phyloP scores from a whole-genome alignment of 2,888 invertebrate genomes.

The Mesoligia furuncula region DNA sequence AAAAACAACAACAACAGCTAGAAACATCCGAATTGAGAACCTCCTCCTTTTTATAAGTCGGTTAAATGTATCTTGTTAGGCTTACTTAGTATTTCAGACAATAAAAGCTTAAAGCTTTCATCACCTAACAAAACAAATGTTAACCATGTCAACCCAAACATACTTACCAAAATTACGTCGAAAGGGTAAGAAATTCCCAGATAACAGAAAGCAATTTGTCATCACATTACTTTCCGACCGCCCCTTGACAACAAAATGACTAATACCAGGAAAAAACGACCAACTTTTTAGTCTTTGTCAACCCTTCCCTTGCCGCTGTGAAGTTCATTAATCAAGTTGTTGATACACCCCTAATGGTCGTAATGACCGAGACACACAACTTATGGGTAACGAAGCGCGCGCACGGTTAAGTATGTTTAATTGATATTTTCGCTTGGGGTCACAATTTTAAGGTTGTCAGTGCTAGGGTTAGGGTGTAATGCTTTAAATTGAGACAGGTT shows the following conservation, averaged over 20 bases:
- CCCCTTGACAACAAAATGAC: conserved; percentile 51
- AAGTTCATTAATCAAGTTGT: conserved; percentile 67
- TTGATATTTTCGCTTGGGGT: conserved; percentile 63
- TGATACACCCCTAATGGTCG: conserved; percentile 64
- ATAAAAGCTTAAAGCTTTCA: neutral
- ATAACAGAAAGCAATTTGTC: conserved; percentile 55
- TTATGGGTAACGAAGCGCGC: conserved; percentile 50
- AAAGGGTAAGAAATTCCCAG: conserved; percentile 50
- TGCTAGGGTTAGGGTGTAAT: conserved; percentile 43
- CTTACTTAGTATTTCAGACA: too few species aligned
- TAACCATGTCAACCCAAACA: conserved; percentile 36
- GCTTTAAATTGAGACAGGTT: conserved; percentile 25
- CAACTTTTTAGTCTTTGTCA: conserved; percentile 61
- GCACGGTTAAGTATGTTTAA: conserved; percentile 61
- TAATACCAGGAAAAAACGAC: conserved; percentile 50
- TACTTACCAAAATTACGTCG: conserved; percentile 44
- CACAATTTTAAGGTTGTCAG: conserved; percentile 58
- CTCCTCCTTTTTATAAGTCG: too few species aligned
- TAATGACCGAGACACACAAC: conserved; percentile 62
- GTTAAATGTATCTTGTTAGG: neutral
- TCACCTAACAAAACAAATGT: conserved; percentile 6
- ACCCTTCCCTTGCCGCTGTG: conserved; percentile 59
- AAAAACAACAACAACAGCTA: too few species aligned
- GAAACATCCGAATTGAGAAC: too few species aligned
- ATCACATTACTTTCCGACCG: conserved; percentile 44